Evolutionary conservation across 2,888 invertebrate species (phyloP).

Genomic region (Labia minor): DNA sequence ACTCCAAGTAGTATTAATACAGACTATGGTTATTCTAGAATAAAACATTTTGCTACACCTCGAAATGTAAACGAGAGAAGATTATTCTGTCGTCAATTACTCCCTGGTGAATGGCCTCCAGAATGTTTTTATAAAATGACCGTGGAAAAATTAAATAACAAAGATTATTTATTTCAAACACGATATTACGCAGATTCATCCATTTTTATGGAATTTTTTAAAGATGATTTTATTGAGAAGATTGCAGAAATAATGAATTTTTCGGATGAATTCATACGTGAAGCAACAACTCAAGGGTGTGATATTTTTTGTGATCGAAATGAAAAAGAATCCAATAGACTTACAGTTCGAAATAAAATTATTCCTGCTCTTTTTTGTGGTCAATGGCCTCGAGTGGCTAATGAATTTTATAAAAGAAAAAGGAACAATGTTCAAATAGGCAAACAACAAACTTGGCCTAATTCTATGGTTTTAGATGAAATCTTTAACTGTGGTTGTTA

Average conservation of each 20-base stretch:
- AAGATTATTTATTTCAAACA: constrained; percentile 18
- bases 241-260: constrained; percentile 50
- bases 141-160: not conserved
- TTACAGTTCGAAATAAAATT: constrained; percentile 35
- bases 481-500: constrained; percentile 56
- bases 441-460: constrained; percentile 49
- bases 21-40: not conserved
- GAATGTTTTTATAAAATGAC: not conserved
- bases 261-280: constrained; percentile 41
- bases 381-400: constrained; percentile 62
- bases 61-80: not conserved
- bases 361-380: constrained; percentile 53
- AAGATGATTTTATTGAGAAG: constrained; percentile 49
- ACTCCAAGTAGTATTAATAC: not conserved
- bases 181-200: constrained; percentile 49
- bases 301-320: constrained; percentile 50
- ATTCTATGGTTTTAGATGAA: constrained; percentile 51
- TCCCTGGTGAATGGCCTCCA: not conserved
- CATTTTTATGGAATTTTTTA: constrained; percentile 59
- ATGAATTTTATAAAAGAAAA: constrained; percentile 50
- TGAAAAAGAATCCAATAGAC: constrained; percentile 5
- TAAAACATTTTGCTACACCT: not conserved
- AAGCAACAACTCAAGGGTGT: constrained; percentile 51
- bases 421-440: constrained; percentile 38
- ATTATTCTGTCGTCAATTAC: not conserved